phyloP scores from a whole-genome alignment of 2,113 vertebrate species.

The Orthonyx spaldingii region DNA sequence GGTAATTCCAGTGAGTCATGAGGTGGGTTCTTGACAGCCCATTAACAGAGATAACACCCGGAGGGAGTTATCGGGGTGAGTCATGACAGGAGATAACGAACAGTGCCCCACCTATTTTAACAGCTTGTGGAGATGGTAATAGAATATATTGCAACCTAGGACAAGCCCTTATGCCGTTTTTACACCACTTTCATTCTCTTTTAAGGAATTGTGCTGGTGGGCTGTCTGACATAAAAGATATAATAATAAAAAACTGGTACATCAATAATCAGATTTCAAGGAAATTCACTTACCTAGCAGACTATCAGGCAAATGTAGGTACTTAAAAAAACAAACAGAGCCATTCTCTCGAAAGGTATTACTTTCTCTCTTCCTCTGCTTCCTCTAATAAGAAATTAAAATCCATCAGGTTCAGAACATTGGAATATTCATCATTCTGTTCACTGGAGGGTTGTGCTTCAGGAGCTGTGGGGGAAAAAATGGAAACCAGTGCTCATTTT shows the following conservation, averaged over 20 bases:
- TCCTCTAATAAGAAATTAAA: constrained; percentile 52
- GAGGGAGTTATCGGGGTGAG: too few species aligned
- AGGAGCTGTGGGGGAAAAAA: neutral
- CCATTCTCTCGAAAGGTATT: constrained; percentile 6
- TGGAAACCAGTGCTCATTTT: neutral
- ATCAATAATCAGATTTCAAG: constrained; percentile 37
- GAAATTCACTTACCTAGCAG: constrained; percentile 35
- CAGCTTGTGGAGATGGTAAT: too few species aligned
- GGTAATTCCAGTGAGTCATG: too few species aligned
- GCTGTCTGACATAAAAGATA: neutral
- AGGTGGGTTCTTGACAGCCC: too few species aligned
- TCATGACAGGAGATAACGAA: too few species aligned
- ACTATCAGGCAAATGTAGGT: neutral
- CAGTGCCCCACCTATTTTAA: too few species aligned
- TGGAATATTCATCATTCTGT: constrained; percentile 32
- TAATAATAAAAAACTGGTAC: neutral
- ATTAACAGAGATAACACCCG: too few species aligned
- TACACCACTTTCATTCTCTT: neutral
- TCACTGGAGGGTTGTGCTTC: constrained; percentile 1
- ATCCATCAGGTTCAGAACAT: constrained; percentile 27
- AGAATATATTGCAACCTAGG: too few species aligned
- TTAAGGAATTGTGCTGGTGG: neutral
- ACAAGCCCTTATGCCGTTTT: neutral
- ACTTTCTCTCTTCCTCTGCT: constrained; percentile 21
- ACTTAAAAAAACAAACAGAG: constrained; percentile 27